A percentile compares a stretch with the other conserved stretches of the same genome.
phyloP scores from a whole-genome alignment of 2,888 invertebrate species.

The Ceriagrion tenellum region DNA sequence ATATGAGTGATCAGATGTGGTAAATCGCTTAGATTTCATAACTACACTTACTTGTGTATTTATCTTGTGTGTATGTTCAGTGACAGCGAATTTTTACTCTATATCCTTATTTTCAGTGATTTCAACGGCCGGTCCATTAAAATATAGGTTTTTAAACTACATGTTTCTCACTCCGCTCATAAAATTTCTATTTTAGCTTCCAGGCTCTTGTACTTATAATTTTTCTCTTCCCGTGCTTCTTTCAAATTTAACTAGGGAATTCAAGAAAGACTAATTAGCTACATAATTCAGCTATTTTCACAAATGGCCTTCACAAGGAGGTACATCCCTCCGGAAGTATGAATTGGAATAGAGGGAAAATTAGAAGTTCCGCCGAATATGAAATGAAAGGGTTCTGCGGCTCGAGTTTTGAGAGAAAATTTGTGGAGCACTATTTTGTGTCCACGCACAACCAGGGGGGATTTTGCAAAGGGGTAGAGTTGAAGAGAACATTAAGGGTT shows the following conservation, averaged over 20 bases:
- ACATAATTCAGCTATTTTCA: no score
- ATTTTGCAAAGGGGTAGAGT: not conserved
- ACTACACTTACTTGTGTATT: no score
- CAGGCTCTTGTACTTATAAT: no score
- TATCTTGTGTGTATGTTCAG: no score
- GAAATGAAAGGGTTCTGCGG: not conserved
- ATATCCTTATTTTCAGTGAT: not conserved
- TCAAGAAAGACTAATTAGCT: no score
- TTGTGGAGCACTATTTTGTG: not conserved
- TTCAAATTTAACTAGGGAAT: no score
- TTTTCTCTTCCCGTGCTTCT: no score
- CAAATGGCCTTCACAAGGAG: not conserved
- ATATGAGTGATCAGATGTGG: no score
- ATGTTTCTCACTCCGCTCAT: no score
- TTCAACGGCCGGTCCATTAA: not conserved
- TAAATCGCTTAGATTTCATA: no score
- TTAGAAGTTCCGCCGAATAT: not conserved
- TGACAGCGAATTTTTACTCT: no score
- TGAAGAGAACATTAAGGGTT: not conserved
- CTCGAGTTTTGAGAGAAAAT: not conserved
- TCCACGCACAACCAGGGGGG: not conserved
- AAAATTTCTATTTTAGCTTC: no score
- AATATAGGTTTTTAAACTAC: not conserved
- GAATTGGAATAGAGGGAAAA: not conserved
- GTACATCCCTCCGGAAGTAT: not conserved